Conservation (phyloP, 2,113 vertebrate genomes). For the Aix galericulata region DNA sequence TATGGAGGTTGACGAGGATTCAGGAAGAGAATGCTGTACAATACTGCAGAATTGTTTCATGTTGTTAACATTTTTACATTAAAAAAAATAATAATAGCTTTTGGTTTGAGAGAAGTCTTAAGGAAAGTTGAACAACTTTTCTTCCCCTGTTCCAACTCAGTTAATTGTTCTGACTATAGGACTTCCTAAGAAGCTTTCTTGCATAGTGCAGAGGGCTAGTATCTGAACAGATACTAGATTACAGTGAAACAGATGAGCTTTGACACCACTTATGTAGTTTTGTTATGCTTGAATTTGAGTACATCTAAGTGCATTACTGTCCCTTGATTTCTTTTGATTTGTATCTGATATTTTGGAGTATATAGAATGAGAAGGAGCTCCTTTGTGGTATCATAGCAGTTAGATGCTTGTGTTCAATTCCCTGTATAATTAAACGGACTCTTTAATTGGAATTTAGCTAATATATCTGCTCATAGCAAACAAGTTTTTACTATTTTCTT, state of each 20-base stretch:
- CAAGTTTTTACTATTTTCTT: background rate
- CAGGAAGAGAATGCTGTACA: background rate
- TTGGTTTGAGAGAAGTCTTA: background rate
- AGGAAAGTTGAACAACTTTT: background rate
- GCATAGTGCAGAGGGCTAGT: fast-evolving
- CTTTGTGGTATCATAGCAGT: background rate
- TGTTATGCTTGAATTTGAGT: background rate
- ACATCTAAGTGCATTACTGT: background rate
- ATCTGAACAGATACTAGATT: background rate
- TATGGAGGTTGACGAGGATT: background rate
- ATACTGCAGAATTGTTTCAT: background rate
- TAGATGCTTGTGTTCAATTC: background rate
- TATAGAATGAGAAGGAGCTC: background rate
- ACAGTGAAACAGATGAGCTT: background rate
- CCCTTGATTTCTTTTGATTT: background rate
- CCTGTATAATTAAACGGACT: background rate
- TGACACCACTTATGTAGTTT: background rate
- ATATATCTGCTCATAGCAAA: background rate
- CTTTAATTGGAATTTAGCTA: background rate
- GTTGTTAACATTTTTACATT: background rate
- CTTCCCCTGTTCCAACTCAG: background rate
- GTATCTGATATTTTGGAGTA: background rate
- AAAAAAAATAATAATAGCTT: background rate
- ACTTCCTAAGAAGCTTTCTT: background rate
- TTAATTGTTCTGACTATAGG: fast-evolving